phyloP scores from a whole-genome alignment of 2,888 invertebrate species.

The Torymus tubicola region DNA sequence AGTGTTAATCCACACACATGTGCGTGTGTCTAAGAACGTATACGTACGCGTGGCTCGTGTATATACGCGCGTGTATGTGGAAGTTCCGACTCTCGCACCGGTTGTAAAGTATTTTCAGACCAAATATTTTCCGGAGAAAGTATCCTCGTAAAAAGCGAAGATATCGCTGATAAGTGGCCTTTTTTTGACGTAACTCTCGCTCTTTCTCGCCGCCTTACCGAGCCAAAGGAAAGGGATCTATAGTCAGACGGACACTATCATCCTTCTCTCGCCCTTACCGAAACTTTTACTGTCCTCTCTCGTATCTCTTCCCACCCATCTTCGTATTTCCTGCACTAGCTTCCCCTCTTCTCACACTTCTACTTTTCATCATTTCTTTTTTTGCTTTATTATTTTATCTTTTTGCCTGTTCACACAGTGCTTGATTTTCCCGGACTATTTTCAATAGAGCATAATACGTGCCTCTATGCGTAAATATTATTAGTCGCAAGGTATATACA shows the following conservation, averaged over 20 bases:
- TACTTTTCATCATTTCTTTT: slow-evolving; percentile 32
- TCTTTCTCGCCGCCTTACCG: neutral
- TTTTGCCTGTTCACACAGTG: slow-evolving; percentile 10
- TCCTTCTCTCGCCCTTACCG: slow-evolving; percentile 19
- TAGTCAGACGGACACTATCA: slow-evolving; percentile 19
- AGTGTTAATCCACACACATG: neutral
- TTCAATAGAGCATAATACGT: too few species aligned
- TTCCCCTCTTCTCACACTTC: slow-evolving; percentile 47
- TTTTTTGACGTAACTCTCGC: slow-evolving; percentile 51
- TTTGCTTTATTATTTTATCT: slow-evolving; percentile 26
- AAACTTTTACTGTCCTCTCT: slow-evolving; percentile 30
- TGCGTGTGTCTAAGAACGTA: slow-evolving; percentile 9
- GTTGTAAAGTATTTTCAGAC: slow-evolving; percentile 56
- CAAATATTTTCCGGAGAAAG: slow-evolving; percentile 59
- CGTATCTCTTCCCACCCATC: slow-evolving; percentile 24
- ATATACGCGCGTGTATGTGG: neutral
- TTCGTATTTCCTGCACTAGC: slow-evolving; percentile 11
- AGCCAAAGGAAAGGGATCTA: slow-evolving; percentile 8
- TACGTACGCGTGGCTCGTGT: neutral
- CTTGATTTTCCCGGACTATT: neutral
- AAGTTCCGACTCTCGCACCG: slow-evolving; percentile 8
- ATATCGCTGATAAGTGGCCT: slow-evolving; percentile 61
- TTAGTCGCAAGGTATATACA: too few species aligned
- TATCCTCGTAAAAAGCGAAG: slow-evolving; percentile 58
- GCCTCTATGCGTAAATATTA: too few species aligned